phyloP scores from a whole-genome alignment of 2,888 invertebrate species.

The Cenopis cana region DNA sequence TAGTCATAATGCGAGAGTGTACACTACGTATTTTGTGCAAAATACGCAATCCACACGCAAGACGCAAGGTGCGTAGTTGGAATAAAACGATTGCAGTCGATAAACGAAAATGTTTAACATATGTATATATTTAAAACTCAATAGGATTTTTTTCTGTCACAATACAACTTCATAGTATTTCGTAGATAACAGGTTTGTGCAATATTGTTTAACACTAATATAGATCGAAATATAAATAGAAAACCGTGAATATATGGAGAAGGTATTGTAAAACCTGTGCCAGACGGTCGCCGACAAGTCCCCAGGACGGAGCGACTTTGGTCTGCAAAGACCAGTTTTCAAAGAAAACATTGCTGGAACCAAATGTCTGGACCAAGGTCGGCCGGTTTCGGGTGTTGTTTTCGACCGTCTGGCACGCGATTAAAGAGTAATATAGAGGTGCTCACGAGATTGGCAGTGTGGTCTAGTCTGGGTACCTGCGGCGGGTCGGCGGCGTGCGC shows the following conservation, averaged over 20 bases:
- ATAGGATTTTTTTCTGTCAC: background rate
- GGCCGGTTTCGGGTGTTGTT: too few relatives aligned
- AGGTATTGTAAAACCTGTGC: too few relatives aligned
- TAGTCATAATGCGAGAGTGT: background rate
- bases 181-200: background rate
- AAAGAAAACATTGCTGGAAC: too few relatives aligned
- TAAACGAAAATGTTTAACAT: background rate
- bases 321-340: too few relatives aligned
- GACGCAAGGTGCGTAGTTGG: background rate
- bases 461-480: conserved; percentile 57
- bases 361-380: too few relatives aligned
- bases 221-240: too few relatives aligned
- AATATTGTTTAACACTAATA: background rate
- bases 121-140: background rate
- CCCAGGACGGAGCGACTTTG: too few relatives aligned
- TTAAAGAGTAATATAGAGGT: background rate
- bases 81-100: background rate
- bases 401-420: too few relatives aligned
- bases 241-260: too few relatives aligned
- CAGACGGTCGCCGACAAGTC: too few relatives aligned
- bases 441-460: conserved; percentile 4
- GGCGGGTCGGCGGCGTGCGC: conserved; percentile 74
- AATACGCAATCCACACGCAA: too few relatives aligned
- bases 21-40: too few relatives aligned
- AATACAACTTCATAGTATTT: background rate